A percentile compares a stretch with the other conserved stretches of the same genome.
phyloP scores from a whole-genome alignment of 2,888 invertebrate species.

The Pristionchus arcanus region DNA sequence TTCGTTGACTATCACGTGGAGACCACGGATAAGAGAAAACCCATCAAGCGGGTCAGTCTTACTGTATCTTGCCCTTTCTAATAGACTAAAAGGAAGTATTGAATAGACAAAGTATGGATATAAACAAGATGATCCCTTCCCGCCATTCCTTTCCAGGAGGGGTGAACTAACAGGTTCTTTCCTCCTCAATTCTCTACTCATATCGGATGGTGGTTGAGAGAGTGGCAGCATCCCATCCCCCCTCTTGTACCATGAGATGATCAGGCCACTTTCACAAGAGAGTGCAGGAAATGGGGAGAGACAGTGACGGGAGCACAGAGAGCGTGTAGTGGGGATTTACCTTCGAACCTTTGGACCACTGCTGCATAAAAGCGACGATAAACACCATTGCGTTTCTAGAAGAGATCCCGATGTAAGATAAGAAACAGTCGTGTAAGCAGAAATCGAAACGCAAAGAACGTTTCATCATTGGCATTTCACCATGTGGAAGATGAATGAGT shows the following conservation, averaged over 20 bases:
- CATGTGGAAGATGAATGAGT: background rate
- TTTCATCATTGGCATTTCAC: background rate
- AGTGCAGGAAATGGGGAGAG: constrained; percentile 19
- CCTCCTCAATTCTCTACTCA: constrained; percentile 34
- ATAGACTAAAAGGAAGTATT: background rate
- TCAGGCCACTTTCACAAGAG: constrained; percentile 48
- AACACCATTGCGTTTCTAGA: constrained; percentile 42
- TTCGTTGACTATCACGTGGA: constrained; percentile 70
- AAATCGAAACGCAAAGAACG: constrained; percentile 30
- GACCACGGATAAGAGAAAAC: constrained; percentile 65
- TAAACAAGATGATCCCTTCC: constrained; percentile 53
- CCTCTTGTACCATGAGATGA: background rate
- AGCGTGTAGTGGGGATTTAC: constrained; percentile 31
- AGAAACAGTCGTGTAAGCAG: constrained; percentile 20
- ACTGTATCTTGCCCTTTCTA: background rate
- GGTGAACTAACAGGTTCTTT: constrained; percentile 52
- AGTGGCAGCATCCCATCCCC: constrained; percentile 25
- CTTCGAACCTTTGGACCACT: constrained; percentile 2
- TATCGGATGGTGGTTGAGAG: constrained; percentile 30
- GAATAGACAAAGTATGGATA: background rate
- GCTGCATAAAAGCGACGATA: background rate
- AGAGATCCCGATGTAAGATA: constrained; percentile 33
- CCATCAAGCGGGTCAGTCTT: constrained; percentile 70
- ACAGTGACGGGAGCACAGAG: background rate
- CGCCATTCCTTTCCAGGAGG: background rate